Evolutionary conservation across 1,140 invertebrate species (phyloP), one percentile per base, ranked within the genome.

Genomic region (Marisa cornuarietis): DNA sequence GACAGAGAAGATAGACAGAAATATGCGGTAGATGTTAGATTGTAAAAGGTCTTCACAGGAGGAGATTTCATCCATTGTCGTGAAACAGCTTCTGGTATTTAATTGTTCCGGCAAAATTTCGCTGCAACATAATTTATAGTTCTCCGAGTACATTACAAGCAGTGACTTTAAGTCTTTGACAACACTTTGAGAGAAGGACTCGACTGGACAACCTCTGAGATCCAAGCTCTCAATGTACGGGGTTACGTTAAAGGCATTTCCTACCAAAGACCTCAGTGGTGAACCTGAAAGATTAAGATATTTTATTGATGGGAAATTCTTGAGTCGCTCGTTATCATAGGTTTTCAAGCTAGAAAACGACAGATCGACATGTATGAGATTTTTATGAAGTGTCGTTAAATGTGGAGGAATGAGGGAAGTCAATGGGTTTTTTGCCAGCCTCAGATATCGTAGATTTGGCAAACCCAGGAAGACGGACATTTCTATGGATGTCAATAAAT

Each of bases 1-100:
- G n/a, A 80, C 18, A 16, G 80, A 80, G 1, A 42, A 42, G 1
- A 85, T 54, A 14, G 82, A 24, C 85, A 82, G 65, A 69, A 80
- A 0, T 42, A 80, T 58, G 9, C 76, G 31, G 0, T 83, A 71
- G 14, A 76, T 13, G 22, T 24, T 1, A 6, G 54, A 75, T 62
- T 42, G 73, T 20, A 75, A 31, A 22, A 75, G 52, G 62, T 75
- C 58, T 24, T 75, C 73, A 42, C 73, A 75, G 5, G 73, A 75
- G 2, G 73, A 61, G 1, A 75, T 62, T 62, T 75, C 73, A 20
- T 75, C 58, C 7, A 7, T 42, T 7, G 73, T 52, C 11, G 73
- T 22, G 8, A 24, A 18, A 24, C 73, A 75, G 5, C 24, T 58
- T 8, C 31, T 31, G 9, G 7, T 22, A 11, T 6, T 61, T 20